phyloP scores from a whole-genome alignment of 1,140 invertebrate genomes.

The Zophobas atratus region DNA sequence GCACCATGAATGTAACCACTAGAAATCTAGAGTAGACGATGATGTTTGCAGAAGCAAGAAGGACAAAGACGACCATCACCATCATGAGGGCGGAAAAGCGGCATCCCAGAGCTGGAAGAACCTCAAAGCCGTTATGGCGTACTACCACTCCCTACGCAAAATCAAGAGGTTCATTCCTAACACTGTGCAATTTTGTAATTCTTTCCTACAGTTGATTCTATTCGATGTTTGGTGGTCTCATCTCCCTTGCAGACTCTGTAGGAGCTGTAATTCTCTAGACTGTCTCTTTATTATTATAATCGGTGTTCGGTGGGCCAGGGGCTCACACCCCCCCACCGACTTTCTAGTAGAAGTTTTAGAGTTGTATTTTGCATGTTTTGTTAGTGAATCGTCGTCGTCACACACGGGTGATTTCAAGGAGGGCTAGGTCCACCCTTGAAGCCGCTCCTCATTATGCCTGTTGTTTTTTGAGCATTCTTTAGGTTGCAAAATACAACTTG shows the following conservation, averaged over 20 bases:
- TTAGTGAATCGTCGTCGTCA: not conserved
- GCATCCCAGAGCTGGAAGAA: conserved; percentile 88
- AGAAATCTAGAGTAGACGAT: conserved; percentile 43
- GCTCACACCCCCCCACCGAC: not conserved
- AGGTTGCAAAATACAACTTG: conserved; percentile 49
- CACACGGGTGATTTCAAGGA: not conserved
- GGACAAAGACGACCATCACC: conserved; percentile 27
- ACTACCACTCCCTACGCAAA: conserved; percentile 88
- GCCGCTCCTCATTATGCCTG: conserved; percentile 4
- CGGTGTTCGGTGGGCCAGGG: not conserved
- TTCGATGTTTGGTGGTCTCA: conserved; percentile 41
- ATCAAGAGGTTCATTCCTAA: conserved; percentile 81
- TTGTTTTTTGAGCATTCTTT: conserved; percentile 9
- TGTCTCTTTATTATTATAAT: conserved; percentile 29
- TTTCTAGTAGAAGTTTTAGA: conserved; percentile 24
- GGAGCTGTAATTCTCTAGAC: conserved; percentile 39
- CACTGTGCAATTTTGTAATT: conserved; percentile 43
- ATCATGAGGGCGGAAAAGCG: conserved; percentile 68
- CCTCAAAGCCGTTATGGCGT: conserved; percentile 87
- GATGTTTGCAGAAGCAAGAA: conserved; percentile 42
- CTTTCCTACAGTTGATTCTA: conserved; percentile 43
- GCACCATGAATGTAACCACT: conserved; percentile 24
- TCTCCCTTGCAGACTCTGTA: conserved; percentile 41
- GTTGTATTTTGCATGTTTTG: conserved; percentile 54
- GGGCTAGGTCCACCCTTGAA: not conserved